Evolutionary conservation across 64 coral and sea anemone genomes (phyloP).

Genomic region (Montipora cactus): DNA sequence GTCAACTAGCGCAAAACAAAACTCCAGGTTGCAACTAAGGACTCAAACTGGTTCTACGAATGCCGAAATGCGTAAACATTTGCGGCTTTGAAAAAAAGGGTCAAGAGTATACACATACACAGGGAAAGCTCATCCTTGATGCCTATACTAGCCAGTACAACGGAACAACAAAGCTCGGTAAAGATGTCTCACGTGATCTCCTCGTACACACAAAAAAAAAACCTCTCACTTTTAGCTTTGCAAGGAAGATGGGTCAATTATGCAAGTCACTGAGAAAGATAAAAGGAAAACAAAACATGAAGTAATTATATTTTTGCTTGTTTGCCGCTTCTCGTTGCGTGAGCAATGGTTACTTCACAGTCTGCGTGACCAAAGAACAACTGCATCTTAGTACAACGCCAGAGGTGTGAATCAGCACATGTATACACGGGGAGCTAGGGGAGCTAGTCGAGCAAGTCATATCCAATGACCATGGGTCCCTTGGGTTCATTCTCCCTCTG

Average conservation of each 20-base stretch:
- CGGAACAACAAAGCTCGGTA: background rate
- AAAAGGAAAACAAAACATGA: background rate
- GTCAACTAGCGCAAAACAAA: background rate
- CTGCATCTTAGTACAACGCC: conserved; percentile 62
- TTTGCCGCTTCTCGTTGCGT: conserved; percentile 50
- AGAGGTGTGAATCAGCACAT: conserved; percentile 73
- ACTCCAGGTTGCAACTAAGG: background rate
- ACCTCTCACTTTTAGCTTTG: background rate
- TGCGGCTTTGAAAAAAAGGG: background rate
- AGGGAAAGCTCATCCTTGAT: conserved; percentile 2
- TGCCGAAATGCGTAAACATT: conserved; percentile 16
- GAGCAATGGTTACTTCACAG: conserved; percentile 45
- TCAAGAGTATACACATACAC: conserved; percentile 33
- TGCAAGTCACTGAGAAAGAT: background rate
- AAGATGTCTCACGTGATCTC: conserved; percentile 13
- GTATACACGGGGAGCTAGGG: too few relatives aligned
- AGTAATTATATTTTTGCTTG: conserved; percentile 25
- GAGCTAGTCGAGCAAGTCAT: too few relatives aligned
- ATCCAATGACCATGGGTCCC: too few relatives aligned
- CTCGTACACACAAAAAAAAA: background rate
- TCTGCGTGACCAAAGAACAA: conserved; percentile 81
- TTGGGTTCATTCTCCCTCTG: too few relatives aligned
- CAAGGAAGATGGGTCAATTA: background rate
- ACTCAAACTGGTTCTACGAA: conserved; percentile 24
- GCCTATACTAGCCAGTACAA: background rate